These are phyloP conservation scores for Ephialtes manifestator DNA, from an alignment of 2,888 invertebrate genomes.

Conservation along the genomic window DNA sequence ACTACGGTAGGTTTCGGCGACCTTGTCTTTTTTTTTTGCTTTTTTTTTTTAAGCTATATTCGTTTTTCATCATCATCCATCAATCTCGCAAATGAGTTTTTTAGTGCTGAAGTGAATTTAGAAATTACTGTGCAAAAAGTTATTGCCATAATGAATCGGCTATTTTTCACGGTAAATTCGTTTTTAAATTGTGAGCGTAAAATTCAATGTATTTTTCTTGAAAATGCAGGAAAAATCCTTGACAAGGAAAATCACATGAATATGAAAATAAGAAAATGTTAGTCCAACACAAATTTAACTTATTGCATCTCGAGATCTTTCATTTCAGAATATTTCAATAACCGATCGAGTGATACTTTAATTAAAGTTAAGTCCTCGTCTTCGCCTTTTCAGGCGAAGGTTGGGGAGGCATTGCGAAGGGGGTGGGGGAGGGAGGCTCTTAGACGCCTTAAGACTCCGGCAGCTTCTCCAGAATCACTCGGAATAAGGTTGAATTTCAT, in stretches of 20 bases:
- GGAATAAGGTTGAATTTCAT: slow-evolving; percentile 42
- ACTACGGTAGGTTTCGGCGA: neutral
- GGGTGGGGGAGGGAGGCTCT: neutral
- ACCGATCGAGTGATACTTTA: slow-evolving; percentile 57
- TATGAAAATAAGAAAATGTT: neutral
- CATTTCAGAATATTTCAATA: slow-evolving; percentile 15
- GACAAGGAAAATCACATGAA: too few species aligned
- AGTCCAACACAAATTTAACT: neutral
- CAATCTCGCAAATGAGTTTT: slow-evolving; percentile 18
- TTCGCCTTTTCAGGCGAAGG: neutral
- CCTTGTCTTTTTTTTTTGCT: too few species aligned
- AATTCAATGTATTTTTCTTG: neutral
- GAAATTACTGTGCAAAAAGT: slow-evolving; percentile 1
- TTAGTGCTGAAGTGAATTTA: neutral
- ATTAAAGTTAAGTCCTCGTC: slow-evolving; percentile 53
- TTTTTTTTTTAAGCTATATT: too few species aligned
- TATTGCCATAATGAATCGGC: neutral
- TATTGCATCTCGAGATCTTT: neutral
- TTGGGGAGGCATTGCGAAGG: neutral
- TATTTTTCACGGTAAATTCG: slow-evolving; percentile 2
- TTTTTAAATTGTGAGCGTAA: neutral
- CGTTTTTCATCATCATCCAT: slow-evolving; percentile 2
- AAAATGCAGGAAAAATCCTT: neutral
- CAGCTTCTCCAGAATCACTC: slow-evolving; percentile 32
- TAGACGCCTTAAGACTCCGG: slow-evolving; percentile 5